Evolutionary conservation across 2,797 vertebrate species (phyloP).

Genomic region (Chaenodraco wilsoni): DNA sequence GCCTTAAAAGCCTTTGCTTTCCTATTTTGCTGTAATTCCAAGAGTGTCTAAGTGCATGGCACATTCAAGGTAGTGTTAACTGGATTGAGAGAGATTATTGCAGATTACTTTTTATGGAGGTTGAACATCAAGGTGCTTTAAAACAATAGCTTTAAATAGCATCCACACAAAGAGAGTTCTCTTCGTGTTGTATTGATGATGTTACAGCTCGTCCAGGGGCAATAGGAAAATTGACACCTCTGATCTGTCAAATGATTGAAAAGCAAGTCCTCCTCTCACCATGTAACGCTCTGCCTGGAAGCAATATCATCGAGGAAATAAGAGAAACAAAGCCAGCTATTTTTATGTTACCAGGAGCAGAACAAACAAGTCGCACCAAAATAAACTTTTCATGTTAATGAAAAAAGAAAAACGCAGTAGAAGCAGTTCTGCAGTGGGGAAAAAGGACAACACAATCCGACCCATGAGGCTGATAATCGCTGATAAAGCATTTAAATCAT

Average conservation of each 20-base stretch:
- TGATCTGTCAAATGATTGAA: conserved; percentile 42
- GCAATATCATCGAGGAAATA: conserved; percentile 41
- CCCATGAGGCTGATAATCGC: background rate
- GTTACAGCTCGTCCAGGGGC: conserved; percentile 19
- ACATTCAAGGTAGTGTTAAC: conserved; percentile 45
- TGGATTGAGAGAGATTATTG: conserved; percentile 61
- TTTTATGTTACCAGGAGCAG: conserved; percentile 32
- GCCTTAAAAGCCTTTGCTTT: too few species aligned
- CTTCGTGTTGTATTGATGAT: conserved; percentile 38
- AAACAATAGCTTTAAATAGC: conserved; percentile 45
- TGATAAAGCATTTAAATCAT: too few species aligned
- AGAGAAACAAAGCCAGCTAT: conserved; percentile 40
- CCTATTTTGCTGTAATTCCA: too few species aligned
- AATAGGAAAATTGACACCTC: conserved; percentile 29
- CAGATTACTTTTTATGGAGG: conserved; percentile 52
- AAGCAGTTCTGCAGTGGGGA: conserved; percentile 45
- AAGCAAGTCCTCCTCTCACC: conserved; percentile 18
- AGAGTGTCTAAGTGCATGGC: background rate
- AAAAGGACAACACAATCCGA: conserved; percentile 36
- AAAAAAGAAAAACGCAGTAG: conserved; percentile 2
- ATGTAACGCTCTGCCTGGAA: conserved; percentile 40
- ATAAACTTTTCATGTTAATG: conserved; percentile 30
- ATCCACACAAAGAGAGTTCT: conserved; percentile 11
- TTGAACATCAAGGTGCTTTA: conserved; percentile 14
- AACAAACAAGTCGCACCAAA: conserved; percentile 34